Conservation (phyloP, 2,888 invertebrate genomes). For the Euplagia quadripunctaria region DNA sequence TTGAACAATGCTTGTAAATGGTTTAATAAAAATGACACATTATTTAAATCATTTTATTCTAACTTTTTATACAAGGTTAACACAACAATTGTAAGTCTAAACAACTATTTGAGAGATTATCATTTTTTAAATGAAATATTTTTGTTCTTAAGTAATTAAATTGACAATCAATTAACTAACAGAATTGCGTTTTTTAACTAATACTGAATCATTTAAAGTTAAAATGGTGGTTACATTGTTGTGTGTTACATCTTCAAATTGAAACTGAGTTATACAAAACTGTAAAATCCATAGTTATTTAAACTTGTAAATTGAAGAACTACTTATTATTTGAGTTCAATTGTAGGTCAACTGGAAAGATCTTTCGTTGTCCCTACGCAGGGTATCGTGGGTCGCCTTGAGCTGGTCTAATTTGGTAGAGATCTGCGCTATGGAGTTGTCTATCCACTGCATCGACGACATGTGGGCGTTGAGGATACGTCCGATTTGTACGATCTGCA, state of each 20-base stretch:
- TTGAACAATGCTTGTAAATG: not conserved
- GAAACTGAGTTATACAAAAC: too few species aligned
- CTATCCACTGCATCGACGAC: slow-evolving; percentile 98
- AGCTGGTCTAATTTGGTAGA: slow-evolving; percentile 94
- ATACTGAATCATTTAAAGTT: not conserved
- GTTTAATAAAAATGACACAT: not conserved
- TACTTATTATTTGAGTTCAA: slow-evolving; percentile 47
- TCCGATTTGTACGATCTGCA: slow-evolving; percentile 95
- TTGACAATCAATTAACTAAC: not conserved
- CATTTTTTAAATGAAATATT: not conserved
- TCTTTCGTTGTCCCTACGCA: slow-evolving; percentile 92
- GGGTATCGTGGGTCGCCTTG: slow-evolving; percentile 92
- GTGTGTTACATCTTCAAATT: too few species aligned
- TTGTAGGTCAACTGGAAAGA: slow-evolving; percentile 89
- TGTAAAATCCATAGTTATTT: not conserved
- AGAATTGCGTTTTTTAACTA: not conserved
- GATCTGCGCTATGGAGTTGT: slow-evolving; percentile 93
- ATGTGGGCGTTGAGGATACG: slow-evolving; percentile 98
- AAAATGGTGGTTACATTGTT: too few species aligned
- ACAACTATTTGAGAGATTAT: not conserved
- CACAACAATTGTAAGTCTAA: not conserved
- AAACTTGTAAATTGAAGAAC: not conserved
- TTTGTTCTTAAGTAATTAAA: not conserved
- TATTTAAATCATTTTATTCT: slow-evolving; percentile 4
- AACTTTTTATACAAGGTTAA: slow-evolving; percentile 9